Conservation (phyloP, 2,113 vertebrate species). For the Varanus komodoensis region DNA sequence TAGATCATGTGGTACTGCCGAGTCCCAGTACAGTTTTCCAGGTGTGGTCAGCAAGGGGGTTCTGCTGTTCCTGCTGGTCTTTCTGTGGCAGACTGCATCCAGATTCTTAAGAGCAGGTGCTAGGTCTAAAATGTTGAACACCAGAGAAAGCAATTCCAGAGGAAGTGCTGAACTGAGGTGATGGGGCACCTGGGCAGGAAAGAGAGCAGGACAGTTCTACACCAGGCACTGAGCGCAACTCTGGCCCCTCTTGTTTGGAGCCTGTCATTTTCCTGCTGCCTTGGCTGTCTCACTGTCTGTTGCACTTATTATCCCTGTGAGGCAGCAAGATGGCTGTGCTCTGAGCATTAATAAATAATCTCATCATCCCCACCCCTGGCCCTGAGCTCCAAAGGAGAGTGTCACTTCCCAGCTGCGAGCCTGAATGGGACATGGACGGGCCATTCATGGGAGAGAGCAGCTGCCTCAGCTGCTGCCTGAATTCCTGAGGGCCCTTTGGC, state of each 20-base stretch:
- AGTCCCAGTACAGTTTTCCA: not conserved
- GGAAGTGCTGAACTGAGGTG: not conserved
- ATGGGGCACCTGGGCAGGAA: not conserved
- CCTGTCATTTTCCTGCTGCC: not conserved
- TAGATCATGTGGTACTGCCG: not conserved
- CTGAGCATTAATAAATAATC: constrained; percentile 59
- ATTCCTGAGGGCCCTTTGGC: not conserved
- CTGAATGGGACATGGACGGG: constrained; percentile 50
- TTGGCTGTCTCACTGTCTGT: constrained; percentile 23
- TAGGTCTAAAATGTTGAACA: not conserved
- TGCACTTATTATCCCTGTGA: constrained; percentile 23
- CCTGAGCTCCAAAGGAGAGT: constrained; percentile 55
- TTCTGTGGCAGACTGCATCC: not conserved
- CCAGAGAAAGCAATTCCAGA: not conserved
- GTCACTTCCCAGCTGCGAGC: constrained; percentile 55
- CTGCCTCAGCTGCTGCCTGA: constrained; percentile 37
- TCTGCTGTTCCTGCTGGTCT: not conserved
- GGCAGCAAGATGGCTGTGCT: constrained; percentile 50
- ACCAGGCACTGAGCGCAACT: not conserved
- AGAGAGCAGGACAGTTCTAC: not conserved
- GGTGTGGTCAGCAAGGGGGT: not conserved
- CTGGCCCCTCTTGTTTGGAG: not conserved
- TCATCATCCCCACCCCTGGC: constrained; percentile 2
- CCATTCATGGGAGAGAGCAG: constrained; percentile 32
- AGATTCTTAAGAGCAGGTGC: not conserved